A percentile compares a stretch with the other conserved stretches of the same genome.
Conservation (phyloP, 2,113 vertebrate species). For the Amblyornis subalaris region DNA sequence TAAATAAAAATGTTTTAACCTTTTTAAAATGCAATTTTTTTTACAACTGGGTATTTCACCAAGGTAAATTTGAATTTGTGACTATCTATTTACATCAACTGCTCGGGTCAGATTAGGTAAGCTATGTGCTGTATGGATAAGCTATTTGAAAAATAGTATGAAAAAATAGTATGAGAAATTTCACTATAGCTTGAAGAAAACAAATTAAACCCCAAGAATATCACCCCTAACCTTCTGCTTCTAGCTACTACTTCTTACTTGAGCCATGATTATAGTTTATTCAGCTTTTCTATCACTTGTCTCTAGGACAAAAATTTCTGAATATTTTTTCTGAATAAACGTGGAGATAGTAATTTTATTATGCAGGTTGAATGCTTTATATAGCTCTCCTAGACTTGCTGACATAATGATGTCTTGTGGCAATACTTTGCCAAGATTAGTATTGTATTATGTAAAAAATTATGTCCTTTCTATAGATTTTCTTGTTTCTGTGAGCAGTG, state of each 20-base stretch:
- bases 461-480: not conserved
- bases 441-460: not conserved
- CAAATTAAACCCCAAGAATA: not conserved
- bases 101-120: not conserved
- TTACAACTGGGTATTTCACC: not conserved
- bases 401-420: conserved; percentile 5
- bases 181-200: not conserved
- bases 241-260: not conserved
- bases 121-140: not conserved
- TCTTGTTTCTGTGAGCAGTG: not conserved
- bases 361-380: not conserved
- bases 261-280: not conserved
- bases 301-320: not conserved
- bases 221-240: not conserved
- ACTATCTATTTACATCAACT: not conserved
- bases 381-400: not conserved
- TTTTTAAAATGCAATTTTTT: not conserved
- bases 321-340: not conserved
- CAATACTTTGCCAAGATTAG: not conserved
- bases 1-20: not conserved
- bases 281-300: not conserved
- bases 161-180: not conserved
- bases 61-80: not conserved
- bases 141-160: not conserved
- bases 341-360: not conserved